These are phyloP conservation scores for Watsonalla binaria DNA, from an alignment of 2,888 invertebrate species.

Conservation along the genomic window DNA sequence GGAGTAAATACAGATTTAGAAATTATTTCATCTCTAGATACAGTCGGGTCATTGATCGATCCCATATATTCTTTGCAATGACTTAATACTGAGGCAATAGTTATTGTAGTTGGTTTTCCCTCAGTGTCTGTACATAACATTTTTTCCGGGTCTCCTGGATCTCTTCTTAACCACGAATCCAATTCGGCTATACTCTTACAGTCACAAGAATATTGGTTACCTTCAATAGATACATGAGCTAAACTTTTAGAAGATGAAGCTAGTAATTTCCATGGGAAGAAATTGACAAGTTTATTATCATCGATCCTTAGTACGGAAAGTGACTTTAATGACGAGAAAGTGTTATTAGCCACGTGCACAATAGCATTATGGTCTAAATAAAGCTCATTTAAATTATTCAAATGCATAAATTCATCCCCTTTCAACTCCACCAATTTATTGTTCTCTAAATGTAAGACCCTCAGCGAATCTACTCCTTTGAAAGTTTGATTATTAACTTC, in stretches of 20 bases:
- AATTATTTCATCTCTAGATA: slow-evolving; percentile 71
- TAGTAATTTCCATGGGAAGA: slow-evolving; percentile 84
- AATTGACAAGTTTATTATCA: slow-evolving; percentile 86
- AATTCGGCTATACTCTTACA: slow-evolving; percentile 85
- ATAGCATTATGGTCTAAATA: slow-evolving; percentile 90
- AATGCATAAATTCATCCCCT: slow-evolving; percentile 88
- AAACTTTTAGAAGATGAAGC: slow-evolving; percentile 79
- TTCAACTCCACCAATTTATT: slow-evolving; percentile 85
- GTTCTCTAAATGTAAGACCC: slow-evolving; percentile 87
- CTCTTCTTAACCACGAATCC: slow-evolving; percentile 83
- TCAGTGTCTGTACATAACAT: slow-evolving; percentile 82
- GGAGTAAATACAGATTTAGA: slow-evolving; percentile 81
- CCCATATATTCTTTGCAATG: slow-evolving; percentile 83
- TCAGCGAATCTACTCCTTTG: slow-evolving; percentile 85
- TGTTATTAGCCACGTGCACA: slow-evolving; percentile 85
- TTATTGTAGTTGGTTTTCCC: slow-evolving; percentile 72
- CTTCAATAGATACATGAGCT: slow-evolving; percentile 85
- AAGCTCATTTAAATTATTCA: slow-evolving; percentile 85
- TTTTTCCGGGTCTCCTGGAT: slow-evolving; percentile 83
- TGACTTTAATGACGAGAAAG: slow-evolving; percentile 86
- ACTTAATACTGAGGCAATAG: slow-evolving; percentile 74
- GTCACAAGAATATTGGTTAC: slow-evolving; percentile 91
- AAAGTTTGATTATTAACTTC: slow-evolving; percentile 89
- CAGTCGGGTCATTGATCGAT: slow-evolving; percentile 60
- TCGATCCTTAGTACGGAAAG: slow-evolving; percentile 86